Percentiles rank a stretch among this genome's conserved stretches.
Conservation (phyloP, 2,113 vertebrate species). For the Semicossyphus pulcher region DNA sequence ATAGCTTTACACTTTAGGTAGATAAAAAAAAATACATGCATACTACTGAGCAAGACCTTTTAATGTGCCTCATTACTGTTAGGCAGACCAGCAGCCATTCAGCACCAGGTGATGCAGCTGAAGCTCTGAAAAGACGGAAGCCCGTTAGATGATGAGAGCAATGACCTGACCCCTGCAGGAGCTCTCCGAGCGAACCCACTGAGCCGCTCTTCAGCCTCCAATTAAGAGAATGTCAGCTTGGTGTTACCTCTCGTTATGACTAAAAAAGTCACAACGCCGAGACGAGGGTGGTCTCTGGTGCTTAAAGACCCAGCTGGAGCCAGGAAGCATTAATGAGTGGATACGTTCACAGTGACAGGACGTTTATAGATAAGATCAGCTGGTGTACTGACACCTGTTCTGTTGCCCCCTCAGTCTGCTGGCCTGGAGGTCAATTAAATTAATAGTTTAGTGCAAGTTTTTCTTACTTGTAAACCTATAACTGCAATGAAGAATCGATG, state of each 20-base stretch:
- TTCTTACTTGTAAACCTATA: neutral
- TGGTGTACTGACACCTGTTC: conserved; percentile 8
- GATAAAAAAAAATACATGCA: conserved; percentile 1
- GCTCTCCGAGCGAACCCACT: conserved; percentile 50
- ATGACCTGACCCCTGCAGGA: conserved; percentile 56
- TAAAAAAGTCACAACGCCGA: conserved; percentile 53
- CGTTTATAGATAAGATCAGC: conserved; percentile 13
- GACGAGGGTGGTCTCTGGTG: conserved; percentile 48
- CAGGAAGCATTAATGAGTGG: conserved; percentile 52
- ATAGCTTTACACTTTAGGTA: neutral
- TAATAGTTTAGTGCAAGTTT: conserved; percentile 7
- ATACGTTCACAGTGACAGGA: conserved; percentile 16
- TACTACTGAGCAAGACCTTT: conserved; percentile 14
- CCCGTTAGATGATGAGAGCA: conserved; percentile 34
- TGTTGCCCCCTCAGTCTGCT: neutral
- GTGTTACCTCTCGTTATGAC: conserved; percentile 51
- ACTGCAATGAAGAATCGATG: no score
- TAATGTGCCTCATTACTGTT: conserved; percentile 7
- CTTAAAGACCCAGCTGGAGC: conserved; percentile 35
- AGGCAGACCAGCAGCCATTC: neutral
- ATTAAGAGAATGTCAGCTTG: conserved; percentile 79
- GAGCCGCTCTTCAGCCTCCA: conserved; percentile 58
- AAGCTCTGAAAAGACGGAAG: conserved; percentile 34
- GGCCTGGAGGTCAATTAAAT: neutral
- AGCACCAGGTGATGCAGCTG: conserved; percentile 5